Base-by-base conservation (phyloP, 2,797 vertebrate genomes). In the Acestrorhynchus altus region DNA sequence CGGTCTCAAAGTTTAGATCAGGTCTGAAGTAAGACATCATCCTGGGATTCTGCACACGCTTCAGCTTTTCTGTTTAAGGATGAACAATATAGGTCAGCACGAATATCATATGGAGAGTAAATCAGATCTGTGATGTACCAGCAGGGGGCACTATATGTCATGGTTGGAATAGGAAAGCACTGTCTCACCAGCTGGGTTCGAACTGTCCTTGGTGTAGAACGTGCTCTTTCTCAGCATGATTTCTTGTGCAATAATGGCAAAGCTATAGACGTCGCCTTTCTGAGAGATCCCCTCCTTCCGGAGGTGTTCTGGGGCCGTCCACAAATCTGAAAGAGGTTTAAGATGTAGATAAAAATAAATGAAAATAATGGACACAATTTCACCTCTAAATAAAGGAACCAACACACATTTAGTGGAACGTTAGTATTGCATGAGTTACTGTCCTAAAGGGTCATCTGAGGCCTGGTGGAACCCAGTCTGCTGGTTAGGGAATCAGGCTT, bases 221-320 rank as follows among this genome's bases (percentile, higher is more conserved):
- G 96, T 96, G 81, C 92, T 89, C 81, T 90, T 96, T 18, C 97
- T 93, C 47, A 96, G 90, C 67, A 98, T 93, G 61, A 99, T 98
- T 91, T 99, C 97, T 39, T 99, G 97, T 16, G 94, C 93, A 35
- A 98, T 96, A 86, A 99, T 94, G 39, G 94, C 95, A 0, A 95
- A 99, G 91, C 97, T 96, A 87, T 98, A 99, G 10, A 98, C 94
- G 0, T 99, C 97, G 60, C 97, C 97, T 86, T 97, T 99, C 91
- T 98, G 97, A 46, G 97, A 98, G 9, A 93, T 86, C 10, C 90
- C 93, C 74, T 91, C 88, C 0, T 83, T 84, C 65, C 95, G 95
- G 61, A 98, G 92, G 66, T 98, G 97, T 84, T 99, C 97, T 0
- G 97, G 97, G 26, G 97, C 95, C 0, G 94, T 97, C 97, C 93